phyloP scores from a whole-genome alignment of 1,140 invertebrate species.

The Colletes latitarsis region DNA sequence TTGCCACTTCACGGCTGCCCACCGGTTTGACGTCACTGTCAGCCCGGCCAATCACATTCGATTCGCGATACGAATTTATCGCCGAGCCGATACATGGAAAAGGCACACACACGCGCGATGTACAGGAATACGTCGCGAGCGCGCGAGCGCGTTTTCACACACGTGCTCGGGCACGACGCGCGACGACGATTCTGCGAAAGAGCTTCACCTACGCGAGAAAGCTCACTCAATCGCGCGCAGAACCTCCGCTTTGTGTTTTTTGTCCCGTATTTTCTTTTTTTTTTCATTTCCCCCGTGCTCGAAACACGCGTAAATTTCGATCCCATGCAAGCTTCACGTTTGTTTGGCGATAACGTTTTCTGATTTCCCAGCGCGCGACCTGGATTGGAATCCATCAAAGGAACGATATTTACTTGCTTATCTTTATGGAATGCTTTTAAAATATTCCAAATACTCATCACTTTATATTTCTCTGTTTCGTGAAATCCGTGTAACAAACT shows the following conservation, averaged over 20 bases:
- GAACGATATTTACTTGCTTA: no score
- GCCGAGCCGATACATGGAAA: conserved; percentile 31
- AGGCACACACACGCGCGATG: conserved; percentile 1
- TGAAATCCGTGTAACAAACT: no score
- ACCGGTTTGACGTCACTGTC: conserved; percentile 46
- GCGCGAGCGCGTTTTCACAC: neutral
- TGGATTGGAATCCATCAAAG: no score
- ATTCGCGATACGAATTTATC: conserved; percentile 57
- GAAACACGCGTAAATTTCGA: neutral
- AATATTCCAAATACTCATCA: no score
- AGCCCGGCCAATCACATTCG: conserved; percentile 35
- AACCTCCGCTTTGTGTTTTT: neutral
- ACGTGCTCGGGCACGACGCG: no score
- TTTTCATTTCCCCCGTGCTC: neutral
- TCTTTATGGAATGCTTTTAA: no score
- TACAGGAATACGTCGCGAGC: neutral
- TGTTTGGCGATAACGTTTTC: no score
- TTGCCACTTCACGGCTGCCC: conserved; percentile 32
- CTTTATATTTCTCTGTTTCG: no score
- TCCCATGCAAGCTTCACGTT: no score
- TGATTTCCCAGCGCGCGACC: no score
- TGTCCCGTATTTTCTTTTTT: neutral
- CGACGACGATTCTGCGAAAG: neutral
- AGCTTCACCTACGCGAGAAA: neutral
- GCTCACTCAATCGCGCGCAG: neutral